Conservation (phyloP, 2,113 vertebrate genomes). For the Pongo abelii region DNA sequence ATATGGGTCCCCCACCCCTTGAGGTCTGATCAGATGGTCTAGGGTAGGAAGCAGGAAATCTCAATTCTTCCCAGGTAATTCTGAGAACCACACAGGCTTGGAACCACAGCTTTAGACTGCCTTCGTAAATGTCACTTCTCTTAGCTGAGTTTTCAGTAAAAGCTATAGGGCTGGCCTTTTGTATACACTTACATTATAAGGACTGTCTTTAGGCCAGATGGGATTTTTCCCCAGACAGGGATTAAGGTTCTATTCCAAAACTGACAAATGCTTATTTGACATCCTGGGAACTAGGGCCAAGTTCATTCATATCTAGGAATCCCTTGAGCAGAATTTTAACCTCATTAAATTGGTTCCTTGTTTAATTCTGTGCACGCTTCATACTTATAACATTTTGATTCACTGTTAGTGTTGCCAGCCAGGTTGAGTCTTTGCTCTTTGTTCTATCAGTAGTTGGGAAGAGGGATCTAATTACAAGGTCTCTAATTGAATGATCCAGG, state of each 20-base stretch:
- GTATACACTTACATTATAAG: background rate
- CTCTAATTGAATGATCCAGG: background rate
- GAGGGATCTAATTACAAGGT: background rate
- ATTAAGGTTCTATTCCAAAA: background rate
- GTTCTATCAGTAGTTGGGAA: background rate
- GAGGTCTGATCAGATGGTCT: background rate
- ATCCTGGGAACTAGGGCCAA: background rate
- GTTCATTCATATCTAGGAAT: conserved; percentile 10
- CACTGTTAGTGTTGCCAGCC: background rate
- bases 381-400: conserved; percentile 17
- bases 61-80: background rate
- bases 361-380: conserved; percentile 1
- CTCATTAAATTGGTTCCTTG: background rate
- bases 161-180: background rate
- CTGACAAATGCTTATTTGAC: background rate
- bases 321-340: background rate
- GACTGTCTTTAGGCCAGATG: background rate
- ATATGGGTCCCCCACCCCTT: background rate
- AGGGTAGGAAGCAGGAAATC: background rate
- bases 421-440: background rate
- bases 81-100: background rate
- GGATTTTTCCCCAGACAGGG: background rate
- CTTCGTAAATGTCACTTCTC: background rate
- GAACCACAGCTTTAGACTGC: background rate
- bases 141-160: background rate